These are phyloP conservation scores for Melanogrammus aeglefinus DNA, from an alignment of 2,797 vertebrate genomes.

Conservation along the genomic window DNA sequence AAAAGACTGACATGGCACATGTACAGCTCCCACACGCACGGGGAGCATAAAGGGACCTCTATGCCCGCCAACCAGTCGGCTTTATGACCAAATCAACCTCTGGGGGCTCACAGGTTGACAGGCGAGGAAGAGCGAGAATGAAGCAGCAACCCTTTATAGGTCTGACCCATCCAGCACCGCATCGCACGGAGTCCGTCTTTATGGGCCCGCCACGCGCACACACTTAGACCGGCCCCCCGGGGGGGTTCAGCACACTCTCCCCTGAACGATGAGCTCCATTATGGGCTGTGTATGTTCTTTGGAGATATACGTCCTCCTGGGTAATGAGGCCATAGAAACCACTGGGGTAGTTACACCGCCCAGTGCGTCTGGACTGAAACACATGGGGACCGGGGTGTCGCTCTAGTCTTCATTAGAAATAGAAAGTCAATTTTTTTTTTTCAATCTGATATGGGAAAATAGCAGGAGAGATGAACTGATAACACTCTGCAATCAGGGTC, in stretches of 20 bases:
- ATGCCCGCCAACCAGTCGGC: constrained; percentile 28
- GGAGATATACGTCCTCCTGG: background rate
- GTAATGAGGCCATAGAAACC: background rate
- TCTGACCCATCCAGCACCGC: constrained; percentile 28
- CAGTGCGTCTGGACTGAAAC: background rate
- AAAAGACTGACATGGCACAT: background rate
- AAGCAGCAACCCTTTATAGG: constrained; percentile 38
- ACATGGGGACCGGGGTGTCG: background rate
- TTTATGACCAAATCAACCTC: constrained; percentile 39
- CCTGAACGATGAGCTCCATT: background rate
- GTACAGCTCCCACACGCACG: constrained; percentile 2
- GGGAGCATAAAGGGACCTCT: constrained; percentile 43
- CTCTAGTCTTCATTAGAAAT: background rate
- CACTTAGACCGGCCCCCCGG: constrained; percentile 1
- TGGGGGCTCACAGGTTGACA: constrained; percentile 26
- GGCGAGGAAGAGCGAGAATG: constrained; percentile 26
- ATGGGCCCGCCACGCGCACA: background rate
- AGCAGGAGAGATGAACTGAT: background rate
- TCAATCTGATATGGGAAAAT: background rate
- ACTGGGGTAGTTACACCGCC: background rate
- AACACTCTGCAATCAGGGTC: too few relatives aligned
- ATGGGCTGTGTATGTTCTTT: constrained; percentile 4
- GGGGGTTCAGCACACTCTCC: background rate
- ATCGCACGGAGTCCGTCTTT: constrained; percentile 6
- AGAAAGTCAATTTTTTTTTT: too few relatives aligned